A percentile compares a stretch with the other conserved stretches of the same genome.
Conservation (phyloP, 1,140 invertebrate genomes). For the Halotydeus destructor region DNA sequence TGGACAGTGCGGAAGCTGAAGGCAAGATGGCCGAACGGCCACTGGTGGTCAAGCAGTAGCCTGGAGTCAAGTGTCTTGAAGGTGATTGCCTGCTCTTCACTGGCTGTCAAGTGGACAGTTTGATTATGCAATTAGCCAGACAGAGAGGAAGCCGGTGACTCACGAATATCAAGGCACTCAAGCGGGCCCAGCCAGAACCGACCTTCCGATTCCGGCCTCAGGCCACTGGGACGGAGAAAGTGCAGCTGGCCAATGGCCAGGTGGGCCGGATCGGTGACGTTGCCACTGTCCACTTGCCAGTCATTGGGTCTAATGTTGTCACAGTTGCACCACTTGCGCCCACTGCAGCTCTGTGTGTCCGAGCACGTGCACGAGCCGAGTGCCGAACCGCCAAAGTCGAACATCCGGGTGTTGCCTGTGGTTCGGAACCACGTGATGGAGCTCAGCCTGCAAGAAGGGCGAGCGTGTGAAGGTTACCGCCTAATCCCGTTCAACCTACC, state of each 20-base stretch:
- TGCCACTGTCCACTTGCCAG: slow-evolving; percentile 65
- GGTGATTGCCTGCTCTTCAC: slow-evolving; percentile 73
- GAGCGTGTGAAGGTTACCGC: neutral
- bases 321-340: slow-evolving; percentile 65
- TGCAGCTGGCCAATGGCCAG: slow-evolving; percentile 73
- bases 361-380: slow-evolving; percentile 20
- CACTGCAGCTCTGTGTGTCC: slow-evolving; percentile 52
- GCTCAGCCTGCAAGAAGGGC: slow-evolving; percentile 35
- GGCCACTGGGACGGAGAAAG: slow-evolving; percentile 60
- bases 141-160: slow-evolving; percentile 22
- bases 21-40: slow-evolving; percentile 70
- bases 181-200: slow-evolving; percentile 67
- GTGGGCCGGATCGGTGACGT: slow-evolving; percentile 48
- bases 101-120: slow-evolving; percentile 36
- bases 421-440: slow-evolving; percentile 73
- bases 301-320: slow-evolving; percentile 46
- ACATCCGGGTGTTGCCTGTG: slow-evolving; percentile 34
- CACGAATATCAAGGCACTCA: slow-evolving; percentile 82
- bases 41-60: slow-evolving; percentile 70
- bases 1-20: slow-evolving; percentile 80
- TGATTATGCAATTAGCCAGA: neutral
- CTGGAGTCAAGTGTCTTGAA: slow-evolving; percentile 78
- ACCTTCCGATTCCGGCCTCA: slow-evolving; percentile 54
- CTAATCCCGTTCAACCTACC: slow-evolving; percentile 12
- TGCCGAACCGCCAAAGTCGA: slow-evolving; percentile 13